Percentiles rank a stretch among this genome's conserved stretches.
phyloP scores from a whole-genome alignment of 2,888 invertebrate genomes.

The Opisthograptis luteolata region DNA sequence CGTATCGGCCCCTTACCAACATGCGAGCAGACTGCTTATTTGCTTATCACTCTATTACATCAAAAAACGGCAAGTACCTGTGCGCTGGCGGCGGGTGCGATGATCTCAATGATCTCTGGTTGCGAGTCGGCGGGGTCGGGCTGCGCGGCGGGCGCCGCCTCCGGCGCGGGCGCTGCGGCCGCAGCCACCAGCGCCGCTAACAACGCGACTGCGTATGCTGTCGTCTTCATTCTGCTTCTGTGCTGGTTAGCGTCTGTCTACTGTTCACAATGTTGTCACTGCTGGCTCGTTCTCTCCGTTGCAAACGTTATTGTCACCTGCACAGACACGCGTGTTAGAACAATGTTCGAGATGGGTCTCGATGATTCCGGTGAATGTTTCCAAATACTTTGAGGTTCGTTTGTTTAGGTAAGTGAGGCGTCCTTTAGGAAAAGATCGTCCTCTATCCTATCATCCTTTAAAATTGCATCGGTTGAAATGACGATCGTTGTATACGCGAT shows the following conservation, averaged over 20 bases:
- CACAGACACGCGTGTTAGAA: constrained; percentile 7
- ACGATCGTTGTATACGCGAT: background rate
- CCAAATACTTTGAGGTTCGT: background rate
- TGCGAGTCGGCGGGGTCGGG: constrained; percentile 62
- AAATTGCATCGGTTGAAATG: no score
- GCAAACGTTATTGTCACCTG: constrained; percentile 49
- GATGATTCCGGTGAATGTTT: constrained; percentile 1
- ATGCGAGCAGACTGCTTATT: no score
- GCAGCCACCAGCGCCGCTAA: constrained; percentile 35
- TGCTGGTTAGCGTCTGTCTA: constrained; percentile 1
- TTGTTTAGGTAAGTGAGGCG: no score
- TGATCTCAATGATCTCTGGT: constrained; percentile 81
- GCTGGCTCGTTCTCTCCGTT: constrained; percentile 41
- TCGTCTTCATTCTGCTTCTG: constrained; percentile 13
- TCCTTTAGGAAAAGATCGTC: no score
- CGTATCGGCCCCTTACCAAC: no score
- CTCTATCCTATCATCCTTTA: no score
- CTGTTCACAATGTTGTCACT: background rate
- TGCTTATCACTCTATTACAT: no score
- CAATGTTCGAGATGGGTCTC: background rate
- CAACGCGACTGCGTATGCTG: constrained; percentile 44
- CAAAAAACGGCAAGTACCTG: constrained; percentile 68
- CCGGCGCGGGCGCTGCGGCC: constrained; percentile 52
- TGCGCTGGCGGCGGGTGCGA: constrained; percentile 77
- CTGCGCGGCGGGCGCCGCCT: constrained; percentile 51